Evolutionary conservation across 2,113 vertebrate species (phyloP).

Genomic region (Corythornis madagascariensis): DNA sequence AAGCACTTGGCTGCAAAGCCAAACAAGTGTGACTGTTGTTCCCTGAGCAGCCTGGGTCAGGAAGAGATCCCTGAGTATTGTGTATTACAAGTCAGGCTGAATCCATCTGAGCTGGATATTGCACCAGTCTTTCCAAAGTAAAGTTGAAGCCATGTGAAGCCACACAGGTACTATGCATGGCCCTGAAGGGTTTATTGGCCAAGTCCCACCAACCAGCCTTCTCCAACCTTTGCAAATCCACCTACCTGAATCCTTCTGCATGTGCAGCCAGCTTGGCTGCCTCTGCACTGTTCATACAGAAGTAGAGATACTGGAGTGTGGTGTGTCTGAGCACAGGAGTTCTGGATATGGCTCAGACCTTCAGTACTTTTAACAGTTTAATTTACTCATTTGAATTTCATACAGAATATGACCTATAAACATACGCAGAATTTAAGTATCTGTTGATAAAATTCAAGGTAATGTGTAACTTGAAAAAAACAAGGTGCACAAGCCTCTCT

Average conservation of each 20-base stretch:
- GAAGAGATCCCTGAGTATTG: neutral
- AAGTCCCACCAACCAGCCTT: neutral
- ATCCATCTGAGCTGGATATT: neutral
- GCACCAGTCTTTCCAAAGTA: neutral
- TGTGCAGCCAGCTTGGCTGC: neutral
- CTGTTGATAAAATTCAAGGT: neutral
- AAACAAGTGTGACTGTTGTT: neutral
- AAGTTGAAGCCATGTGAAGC: neutral
- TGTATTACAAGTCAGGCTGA: neutral
- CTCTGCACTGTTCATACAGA: neutral
- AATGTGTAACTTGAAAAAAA: neutral
- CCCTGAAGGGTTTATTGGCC: neutral
- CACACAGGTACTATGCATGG: accelerated
- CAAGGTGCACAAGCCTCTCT: neutral
- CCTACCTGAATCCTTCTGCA: neutral
- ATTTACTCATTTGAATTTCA: neutral
- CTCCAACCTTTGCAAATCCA: neutral
- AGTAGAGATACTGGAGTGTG: neutral
- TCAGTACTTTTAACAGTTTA: neutral
- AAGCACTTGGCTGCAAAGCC: neutral
- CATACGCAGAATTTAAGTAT: neutral
- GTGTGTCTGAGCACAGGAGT: neutral
- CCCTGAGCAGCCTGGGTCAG: neutral
- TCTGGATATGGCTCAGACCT: neutral
- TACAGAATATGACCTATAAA: neutral